Base-by-base conservation (phyloP, 1,140 invertebrate genomes). In the Drosophila pandora region DNA sequence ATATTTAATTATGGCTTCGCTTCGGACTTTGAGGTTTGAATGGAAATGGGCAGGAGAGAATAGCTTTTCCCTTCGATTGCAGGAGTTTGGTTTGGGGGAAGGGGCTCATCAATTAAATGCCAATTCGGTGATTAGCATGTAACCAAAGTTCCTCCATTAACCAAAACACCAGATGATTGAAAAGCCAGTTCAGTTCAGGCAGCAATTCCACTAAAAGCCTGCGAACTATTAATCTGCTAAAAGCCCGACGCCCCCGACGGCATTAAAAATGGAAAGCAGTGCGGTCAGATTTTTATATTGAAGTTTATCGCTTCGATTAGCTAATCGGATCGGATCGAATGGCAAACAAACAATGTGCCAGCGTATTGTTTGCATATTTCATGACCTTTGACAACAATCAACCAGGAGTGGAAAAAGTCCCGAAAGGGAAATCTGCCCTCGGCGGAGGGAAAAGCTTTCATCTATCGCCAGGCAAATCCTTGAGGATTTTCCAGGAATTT, bases 1-100 rank as follows among this genome's bases (percentile, higher is more conserved):
- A 78, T 75, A 88, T 85, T 88, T 85, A 87, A 85, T 85, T 85
- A 85, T 87, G 78, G 71, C 68, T 82, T 74, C 59, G 55, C 59
- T 37, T 10, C 23, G 47, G 60, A 53, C 21, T 52, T 47, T 67
- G 63, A 34, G 63, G 55, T 52, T 43, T 48, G 4, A 39, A 9
- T 10, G 13, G 34, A 50, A 50, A 25, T 30, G 28, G 37, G 4
- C 8, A 3, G 12, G 21, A 17, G 25, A 12, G 50, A 12, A 43
- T 34, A 45, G 69, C 39, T 41, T 61, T 23, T 61, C 28, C 43
- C 21, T 47, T 28, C 30, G 39, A 13, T 17, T 65, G 30, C 2
- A 21, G 34, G 65, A 12, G 48, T 21, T 17, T 49, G 3, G 17
- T 17, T 17, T 17, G 17, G 17, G 9, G 12, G 45, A 22, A 22